Base-by-base conservation (phyloP, 2,113 vertebrate species). In the Leucoraja erinaceus region DNA sequence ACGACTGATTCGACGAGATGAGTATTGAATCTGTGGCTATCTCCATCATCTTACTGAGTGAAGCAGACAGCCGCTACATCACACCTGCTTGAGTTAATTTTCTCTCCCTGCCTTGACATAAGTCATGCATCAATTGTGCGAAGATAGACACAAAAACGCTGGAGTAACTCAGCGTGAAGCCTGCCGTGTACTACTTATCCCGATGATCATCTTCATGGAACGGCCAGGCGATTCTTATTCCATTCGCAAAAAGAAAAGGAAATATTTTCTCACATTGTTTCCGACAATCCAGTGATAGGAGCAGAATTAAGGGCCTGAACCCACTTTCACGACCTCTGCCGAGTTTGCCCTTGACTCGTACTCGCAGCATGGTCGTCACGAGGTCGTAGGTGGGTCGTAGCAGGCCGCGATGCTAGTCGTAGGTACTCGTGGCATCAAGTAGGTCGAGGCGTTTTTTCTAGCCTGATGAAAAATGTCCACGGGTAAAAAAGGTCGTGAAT, bases 11-110 rank as follows among this genome's bases (percentile, higher is more conserved):
- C n/a, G 63, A 18, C 59, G 5, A 56, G 14, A 59, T 66, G 83
- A 63, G 63, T 88, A 88, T 88, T 88, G 83, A 88, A 88, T 66
- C 28, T 31, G 18, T 59, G 20, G 59, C 63, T 88, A 88, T 88
- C 83, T 63, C 59, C 83, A 0, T 16, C 14, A 66, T 61, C 83
- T 88, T 66, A 11, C 5, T 63, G 59, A 88, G 59, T 66, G n/a
- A 10, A 31, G 16, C 75, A 63, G 83, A 66, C 83, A 63, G 83
- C 83, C 31, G 63, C 59, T 88, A 63, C 83, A 88, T 88, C 83
- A 88, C n/a, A 88, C 31, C 28, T 61, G 54, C 22, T 59, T 84
- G 81, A 47, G 81, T n/a, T 59, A 84, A 59, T 54, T 84, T 84
- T 61, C 59, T 88, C 63, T 66, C 83, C 63, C 63, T 63, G 63